These are phyloP conservation scores for Proisotoma minuta DNA, from an alignment of 2,888 invertebrate genomes.

Conservation along the genomic window DNA sequence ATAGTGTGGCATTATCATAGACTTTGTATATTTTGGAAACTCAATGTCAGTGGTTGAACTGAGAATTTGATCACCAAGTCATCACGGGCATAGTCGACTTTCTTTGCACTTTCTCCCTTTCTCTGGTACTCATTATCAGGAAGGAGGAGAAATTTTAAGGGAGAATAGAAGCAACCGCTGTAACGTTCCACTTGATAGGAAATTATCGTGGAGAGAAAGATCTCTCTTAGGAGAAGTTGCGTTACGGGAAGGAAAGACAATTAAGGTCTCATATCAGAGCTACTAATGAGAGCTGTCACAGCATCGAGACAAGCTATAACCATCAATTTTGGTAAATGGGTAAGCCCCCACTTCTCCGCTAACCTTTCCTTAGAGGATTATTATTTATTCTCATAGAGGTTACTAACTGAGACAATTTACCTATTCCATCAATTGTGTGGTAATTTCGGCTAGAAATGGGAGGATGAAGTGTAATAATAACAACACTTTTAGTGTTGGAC, in stretches of 20 bases:
- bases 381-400: slow-evolving; percentile 4
- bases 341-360: slow-evolving; percentile 13
- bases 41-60: background rate
- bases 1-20: background rate
- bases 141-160: slow-evolving; percentile 19
- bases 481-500: no score
- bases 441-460: no score
- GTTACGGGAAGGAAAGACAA: slow-evolving; percentile 42
- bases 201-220: slow-evolving; percentile 40
- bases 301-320: slow-evolving; percentile 32
- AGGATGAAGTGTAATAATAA: no score
- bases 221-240: slow-evolving; percentile 36
- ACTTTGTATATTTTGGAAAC: background rate
- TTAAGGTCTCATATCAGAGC: slow-evolving; percentile 44
- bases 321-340: slow-evolving; percentile 35
- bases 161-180: no score
- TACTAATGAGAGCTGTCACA: slow-evolving; percentile 46
- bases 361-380: slow-evolving; percentile 4
- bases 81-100: no score
- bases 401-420: no score
- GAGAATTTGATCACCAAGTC: background rate
- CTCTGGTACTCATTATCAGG: slow-evolving; percentile 5
- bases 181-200: slow-evolving; percentile 15
- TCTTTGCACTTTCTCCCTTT: no score
- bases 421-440: no score